Evolutionary conservation across 2,113 vertebrate species (phyloP), one percentile per base, ranked within the genome.

Genomic region (Pterocles gutturalis): DNA sequence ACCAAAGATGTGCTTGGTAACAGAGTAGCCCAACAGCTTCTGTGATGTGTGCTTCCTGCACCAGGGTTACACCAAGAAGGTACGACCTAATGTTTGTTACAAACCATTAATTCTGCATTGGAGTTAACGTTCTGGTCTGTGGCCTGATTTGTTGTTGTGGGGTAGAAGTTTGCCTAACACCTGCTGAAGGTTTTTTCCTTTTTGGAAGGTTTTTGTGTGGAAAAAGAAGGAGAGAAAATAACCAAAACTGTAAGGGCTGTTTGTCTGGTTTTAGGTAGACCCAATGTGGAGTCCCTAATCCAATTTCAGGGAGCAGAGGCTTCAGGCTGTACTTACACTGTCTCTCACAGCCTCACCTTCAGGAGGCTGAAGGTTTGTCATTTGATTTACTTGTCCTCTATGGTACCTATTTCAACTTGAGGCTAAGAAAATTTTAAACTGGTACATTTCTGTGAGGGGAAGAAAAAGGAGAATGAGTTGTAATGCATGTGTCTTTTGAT

Each of bases 271-370:
- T 78, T 92, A 83, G 54, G 54, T 53, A 43, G 71, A 66, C 31
- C 33, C 4, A 20, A 77, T 54, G 34, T 66, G 16, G 28, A 92
- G 36, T 78, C 64, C n/a, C 41, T 96, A 93, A 93, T 82, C 53
- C 61, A 69, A 85, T 94, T 93, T 89, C 28, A 76, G 66, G 75
- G 91, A 96, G 61, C 34, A 85, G 48, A 95, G 58, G 29, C 53
- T 85, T 95, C n/a, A 60, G 57, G 20, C 77, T 91, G 65, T 48
- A 67, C 91, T 91, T 82, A 69, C 9, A 5, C 34, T 58, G 17
- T 17, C 43, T 94, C 26, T 78, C 41, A 41, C 41, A 41, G 41
- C 41, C 13, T 41, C 41, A 41, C 41, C 10, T 82, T 26, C 60
- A 61, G 33, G 69, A 83, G 71, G 36, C 22, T 90, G 46, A 92